A percentile compares a stretch with the other conserved stretches of the same genome.
These are phyloP conservation scores for Tromatobia lineatoria DNA, from an alignment of 2,888 invertebrate species.

Conservation along the genomic window DNA sequence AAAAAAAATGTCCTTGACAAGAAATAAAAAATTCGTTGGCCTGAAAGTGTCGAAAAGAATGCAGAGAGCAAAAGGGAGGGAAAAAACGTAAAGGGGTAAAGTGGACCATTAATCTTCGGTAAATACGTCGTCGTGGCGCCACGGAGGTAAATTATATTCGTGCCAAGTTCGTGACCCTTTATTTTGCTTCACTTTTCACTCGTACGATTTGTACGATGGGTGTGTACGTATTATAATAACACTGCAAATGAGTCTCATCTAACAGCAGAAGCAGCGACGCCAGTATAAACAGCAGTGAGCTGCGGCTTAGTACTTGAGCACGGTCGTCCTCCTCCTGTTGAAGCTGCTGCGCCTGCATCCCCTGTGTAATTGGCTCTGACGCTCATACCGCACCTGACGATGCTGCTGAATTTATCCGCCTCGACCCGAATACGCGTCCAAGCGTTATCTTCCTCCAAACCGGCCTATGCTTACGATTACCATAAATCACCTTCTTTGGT, in stretches of 20 bases:
- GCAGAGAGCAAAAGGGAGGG: not conserved
- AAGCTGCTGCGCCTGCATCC: constrained; percentile 32
- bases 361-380: constrained; percentile 53
- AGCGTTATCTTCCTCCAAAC: constrained; percentile 37
- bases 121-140: not conserved
- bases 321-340: constrained; percentile 30
- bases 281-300: not conserved
- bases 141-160: constrained; percentile 5
- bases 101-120: constrained; percentile 6
- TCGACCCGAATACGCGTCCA: constrained; percentile 29
- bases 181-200: constrained; percentile 3
- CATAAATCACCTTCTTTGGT: constrained; percentile 44
- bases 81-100: not conserved
- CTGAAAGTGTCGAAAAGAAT: not conserved
- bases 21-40: not conserved
- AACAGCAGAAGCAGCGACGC: not conserved
- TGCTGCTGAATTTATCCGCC: constrained; percentile 42
- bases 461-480: constrained; percentile 31
- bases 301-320: constrained; percentile 46
- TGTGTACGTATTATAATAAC: constrained; percentile 31
- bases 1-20: not conserved
- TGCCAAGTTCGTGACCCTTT: not conserved
- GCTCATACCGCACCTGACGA: constrained; percentile 21
- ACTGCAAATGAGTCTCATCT: constrained; percentile 27
- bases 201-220: constrained; percentile 25